Evolutionary conservation across 2,797 vertebrate species (phyloP).

Genomic region (Galago senegalensis): DNA sequence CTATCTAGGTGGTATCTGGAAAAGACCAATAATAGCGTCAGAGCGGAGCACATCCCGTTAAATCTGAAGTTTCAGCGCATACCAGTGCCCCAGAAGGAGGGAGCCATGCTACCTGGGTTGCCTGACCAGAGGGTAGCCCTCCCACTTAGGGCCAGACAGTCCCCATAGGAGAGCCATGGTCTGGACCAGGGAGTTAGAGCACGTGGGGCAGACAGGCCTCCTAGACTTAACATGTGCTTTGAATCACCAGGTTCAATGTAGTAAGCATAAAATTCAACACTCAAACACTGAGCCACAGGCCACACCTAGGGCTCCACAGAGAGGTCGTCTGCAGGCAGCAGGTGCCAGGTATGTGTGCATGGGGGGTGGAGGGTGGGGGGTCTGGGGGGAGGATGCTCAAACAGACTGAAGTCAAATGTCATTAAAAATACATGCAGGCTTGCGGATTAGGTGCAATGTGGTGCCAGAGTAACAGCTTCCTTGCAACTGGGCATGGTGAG

Average conservation of each 20-base stretch:
- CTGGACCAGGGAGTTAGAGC: background rate
- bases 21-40: background rate
- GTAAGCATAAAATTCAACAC: background rate
- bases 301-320: background rate
- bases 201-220: rapidly evolving
- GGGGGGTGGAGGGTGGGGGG: too few species aligned
- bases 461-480: too few species aligned
- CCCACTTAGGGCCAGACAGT: rapidly evolving
- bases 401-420: rapidly evolving
- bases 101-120: rapidly evolving
- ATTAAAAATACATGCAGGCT: background rate
- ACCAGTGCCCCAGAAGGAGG: background rate
- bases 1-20: background rate
- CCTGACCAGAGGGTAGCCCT: background rate
- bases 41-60: background rate
- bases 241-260: background rate
- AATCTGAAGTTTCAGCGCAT: background rate
- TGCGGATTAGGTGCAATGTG: too few species aligned
- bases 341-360: background rate
- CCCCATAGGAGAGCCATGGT: background rate
- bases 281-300: background rate
- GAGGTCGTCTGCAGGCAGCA: rapidly evolving
- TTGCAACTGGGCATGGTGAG: too few species aligned
- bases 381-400: background rate
- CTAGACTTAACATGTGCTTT: rapidly evolving